A percentile compares a stretch with the other conserved stretches of the same genome.
Evolutionary conservation across 2,888 invertebrate genomes (phyloP).

Genomic region (Aphelenchoides bicaudatus): DNA sequence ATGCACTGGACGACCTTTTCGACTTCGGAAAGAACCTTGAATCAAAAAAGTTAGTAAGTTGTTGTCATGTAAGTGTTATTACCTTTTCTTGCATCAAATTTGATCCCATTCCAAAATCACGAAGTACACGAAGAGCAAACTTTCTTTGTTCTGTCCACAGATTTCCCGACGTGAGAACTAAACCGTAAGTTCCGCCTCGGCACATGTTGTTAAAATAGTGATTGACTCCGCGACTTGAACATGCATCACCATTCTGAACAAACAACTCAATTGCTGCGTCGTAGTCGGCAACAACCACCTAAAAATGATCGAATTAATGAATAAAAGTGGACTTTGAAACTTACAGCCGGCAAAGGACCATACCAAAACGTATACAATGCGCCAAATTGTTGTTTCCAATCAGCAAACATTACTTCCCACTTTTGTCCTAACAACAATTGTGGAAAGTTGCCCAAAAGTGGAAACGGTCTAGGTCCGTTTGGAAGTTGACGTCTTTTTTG

Average conservation of each 20-base stretch:
- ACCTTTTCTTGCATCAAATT: constrained; percentile 14
- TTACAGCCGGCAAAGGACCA: no score
- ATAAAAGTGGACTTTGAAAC: no score
- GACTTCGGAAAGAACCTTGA: not conserved
- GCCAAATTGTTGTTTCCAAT: not conserved
- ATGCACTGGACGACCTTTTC: not conserved
- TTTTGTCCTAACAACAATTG: not conserved
- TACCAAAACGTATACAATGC: constrained; percentile 1
- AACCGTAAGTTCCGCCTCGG: not conserved
- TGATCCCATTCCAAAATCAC: constrained; percentile 8
- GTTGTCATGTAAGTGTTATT: no score
- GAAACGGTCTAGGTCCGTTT: constrained; percentile 1
- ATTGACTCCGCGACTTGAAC: constrained; percentile 7
- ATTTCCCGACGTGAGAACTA: constrained; percentile 3
- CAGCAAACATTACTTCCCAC: not conserved
- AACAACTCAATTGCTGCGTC: constrained; percentile 1
- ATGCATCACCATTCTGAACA: constrained; percentile 1
- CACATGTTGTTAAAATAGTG: not conserved
- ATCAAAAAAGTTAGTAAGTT: no score
- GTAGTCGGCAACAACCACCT: not conserved
- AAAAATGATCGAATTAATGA: no score
- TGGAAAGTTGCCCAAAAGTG: constrained; percentile 2
- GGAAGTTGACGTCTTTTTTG: not conserved
- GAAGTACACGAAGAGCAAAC: not conserved
- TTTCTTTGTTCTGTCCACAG: not conserved